Evolutionary conservation across 2,797 vertebrate species (phyloP), one percentile per base, ranked within the genome.

Genomic region (Siniperca scherzeri): DNA sequence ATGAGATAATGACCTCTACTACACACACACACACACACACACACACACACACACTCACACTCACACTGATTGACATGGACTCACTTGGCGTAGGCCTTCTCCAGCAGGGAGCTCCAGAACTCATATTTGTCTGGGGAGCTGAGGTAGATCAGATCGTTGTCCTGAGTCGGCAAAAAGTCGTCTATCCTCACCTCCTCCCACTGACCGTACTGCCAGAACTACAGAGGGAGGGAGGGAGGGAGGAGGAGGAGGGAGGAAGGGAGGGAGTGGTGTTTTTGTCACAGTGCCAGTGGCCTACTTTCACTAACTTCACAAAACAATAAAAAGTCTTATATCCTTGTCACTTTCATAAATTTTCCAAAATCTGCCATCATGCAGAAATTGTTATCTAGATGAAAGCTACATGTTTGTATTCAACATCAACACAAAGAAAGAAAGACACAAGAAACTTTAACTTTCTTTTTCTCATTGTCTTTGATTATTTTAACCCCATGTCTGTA

Each of bases 61-160:
- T 78, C n/a, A 74, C n/a, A 12, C 8, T 2, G 40, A 22, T 0
- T 38, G 10, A 77, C 21, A 25, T 4, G 25, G 8, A 82, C 94
- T 94, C 57, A 97, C 96, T 97, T 97, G 78, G 96, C 96, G 21
- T 97, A 97, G 48, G 96, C 96, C 82, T 97, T 97, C 86, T 97
- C 96, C 84, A 97, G 93, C 80, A 97, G 91, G 0, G 95, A 81
- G 85, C 95, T 96, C 96, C 96, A 97, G 90, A 96, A 97, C 92
- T 97, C 96, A 0, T 85, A 5, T 62, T 11, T 91, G 3, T 93
- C 85, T 0, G 94, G 88, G 2, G 95, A 96, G 52, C 74, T 92
- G 55, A 97, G 91, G 78, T 91, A 97, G 52, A 95, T 59, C 73
- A 96, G 93, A 0, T 78, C 21, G 46, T 94, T 91, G 6, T 86